These are phyloP conservation scores for Palaemon carinicauda DNA, from an alignment of 1,140 invertebrate genomes.

Conservation along the genomic window DNA sequence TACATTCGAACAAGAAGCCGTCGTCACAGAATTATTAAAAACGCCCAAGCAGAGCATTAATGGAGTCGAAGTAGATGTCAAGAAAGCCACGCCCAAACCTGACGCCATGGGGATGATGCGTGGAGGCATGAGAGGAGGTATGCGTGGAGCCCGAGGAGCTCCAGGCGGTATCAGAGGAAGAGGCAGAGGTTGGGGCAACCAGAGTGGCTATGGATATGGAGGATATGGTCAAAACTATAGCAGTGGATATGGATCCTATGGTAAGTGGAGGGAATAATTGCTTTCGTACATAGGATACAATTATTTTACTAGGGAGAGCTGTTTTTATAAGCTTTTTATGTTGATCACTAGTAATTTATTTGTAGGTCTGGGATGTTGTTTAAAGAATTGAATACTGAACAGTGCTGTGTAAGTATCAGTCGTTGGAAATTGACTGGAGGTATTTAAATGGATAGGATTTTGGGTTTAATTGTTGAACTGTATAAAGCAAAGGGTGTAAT, in stretches of 20 bases:
- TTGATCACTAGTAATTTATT: too few species aligned
- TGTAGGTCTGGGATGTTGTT: too few species aligned
- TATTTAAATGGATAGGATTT: too few species aligned
- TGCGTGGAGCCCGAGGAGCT: constrained; percentile 14
- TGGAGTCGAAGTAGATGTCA: constrained; percentile 93
- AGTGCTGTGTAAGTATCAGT: too few species aligned
- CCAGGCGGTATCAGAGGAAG: constrained; percentile 17
- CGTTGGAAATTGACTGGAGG: too few species aligned
- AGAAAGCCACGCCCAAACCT: constrained; percentile 81
- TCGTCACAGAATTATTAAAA: constrained; percentile 88
- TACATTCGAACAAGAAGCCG: constrained; percentile 91
- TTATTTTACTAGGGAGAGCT: neutral
- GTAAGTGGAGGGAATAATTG: neutral
- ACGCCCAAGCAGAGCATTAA: constrained; percentile 91
- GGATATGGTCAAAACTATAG: constrained; percentile 10
- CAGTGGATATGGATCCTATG: neutral
- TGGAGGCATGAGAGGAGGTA: constrained; percentile 37
- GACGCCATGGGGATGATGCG: constrained; percentile 48
- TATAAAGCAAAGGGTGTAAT: too few species aligned
- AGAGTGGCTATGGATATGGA: constrained; percentile 47
- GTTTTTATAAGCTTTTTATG: too few species aligned
- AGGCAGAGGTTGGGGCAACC: constrained; percentile 38
- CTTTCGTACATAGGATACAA: neutral
- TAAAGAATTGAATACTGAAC: too few species aligned
- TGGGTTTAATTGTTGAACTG: too few species aligned